Evolutionary conservation across 2,888 invertebrate species (phyloP).

Genomic region (Cerastis rubricosa): DNA sequence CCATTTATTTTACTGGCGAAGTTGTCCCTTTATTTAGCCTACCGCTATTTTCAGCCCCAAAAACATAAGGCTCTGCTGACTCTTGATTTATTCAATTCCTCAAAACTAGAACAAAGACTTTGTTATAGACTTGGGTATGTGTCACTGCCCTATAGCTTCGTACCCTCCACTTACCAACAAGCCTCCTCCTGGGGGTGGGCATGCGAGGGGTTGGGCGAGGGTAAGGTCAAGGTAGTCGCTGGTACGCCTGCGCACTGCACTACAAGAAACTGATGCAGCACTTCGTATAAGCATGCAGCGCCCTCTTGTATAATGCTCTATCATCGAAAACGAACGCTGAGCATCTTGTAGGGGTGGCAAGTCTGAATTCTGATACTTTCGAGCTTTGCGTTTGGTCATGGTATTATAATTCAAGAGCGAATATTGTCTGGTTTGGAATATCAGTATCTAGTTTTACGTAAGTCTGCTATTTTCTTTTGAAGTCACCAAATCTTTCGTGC

Average conservation of each 20-base stretch:
- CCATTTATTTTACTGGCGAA: background rate
- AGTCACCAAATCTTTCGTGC: background rate
- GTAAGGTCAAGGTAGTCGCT: constrained; percentile 85
- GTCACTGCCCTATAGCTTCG: constrained; percentile 54
- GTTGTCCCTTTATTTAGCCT: background rate
- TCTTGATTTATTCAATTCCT: constrained; percentile 24
- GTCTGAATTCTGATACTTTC: constrained; percentile 22
- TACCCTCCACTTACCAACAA: constrained; percentile 54
- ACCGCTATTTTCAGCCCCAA: background rate
- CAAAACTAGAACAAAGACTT: constrained; percentile 62
- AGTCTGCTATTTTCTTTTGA: background rate
- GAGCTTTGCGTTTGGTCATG: constrained; percentile 15
- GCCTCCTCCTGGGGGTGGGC: constrained; percentile 50
- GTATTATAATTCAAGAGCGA: constrained; percentile 10
- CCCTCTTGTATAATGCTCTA: constrained; percentile 47
- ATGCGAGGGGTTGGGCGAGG: constrained; percentile 66
- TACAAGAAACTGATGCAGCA: constrained; percentile 71
- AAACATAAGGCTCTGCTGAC: background rate
- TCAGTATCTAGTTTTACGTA: background rate
- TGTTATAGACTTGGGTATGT: constrained; percentile 57
- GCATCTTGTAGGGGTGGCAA: constrained; percentile 19
- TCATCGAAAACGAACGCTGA: constrained; percentile 46
- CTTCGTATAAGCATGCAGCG: constrained; percentile 51
- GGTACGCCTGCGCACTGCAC: constrained; percentile 82
- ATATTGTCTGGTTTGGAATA: background rate